Evolutionary conservation across 1,140 invertebrate species (phyloP).

Genomic region (Psix sp.): DNA sequence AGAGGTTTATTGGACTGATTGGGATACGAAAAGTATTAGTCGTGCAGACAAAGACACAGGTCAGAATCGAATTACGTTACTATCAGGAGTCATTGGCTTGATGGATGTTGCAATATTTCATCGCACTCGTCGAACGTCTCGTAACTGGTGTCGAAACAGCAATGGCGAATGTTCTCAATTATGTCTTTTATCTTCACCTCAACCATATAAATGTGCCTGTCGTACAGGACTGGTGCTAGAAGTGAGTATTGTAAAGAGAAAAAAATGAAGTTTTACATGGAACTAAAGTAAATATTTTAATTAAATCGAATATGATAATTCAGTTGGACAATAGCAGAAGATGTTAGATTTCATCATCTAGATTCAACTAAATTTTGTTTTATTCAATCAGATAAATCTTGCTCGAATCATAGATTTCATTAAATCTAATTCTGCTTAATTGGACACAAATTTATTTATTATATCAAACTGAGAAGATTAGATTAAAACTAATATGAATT

Average conservation of each 20-base stretch:
- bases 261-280: no score
- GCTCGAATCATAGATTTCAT: no score
- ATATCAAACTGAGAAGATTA: no score
- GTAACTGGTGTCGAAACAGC: slow-evolving; percentile 83
- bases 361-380: no score
- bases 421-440: no score
- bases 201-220: slow-evolving; percentile 87
- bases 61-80: slow-evolving; percentile 80
- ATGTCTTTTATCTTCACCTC: slow-evolving; percentile 86
- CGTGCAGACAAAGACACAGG: slow-evolving; percentile 86
- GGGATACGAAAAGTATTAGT: slow-evolving; percentile 85
- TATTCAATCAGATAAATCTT: no score
- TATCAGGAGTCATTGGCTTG: slow-evolving; percentile 83
- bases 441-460: no score
- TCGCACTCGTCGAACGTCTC: slow-evolving; percentile 79
- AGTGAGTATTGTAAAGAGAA: slow-evolving; percentile 67
- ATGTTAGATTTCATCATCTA: no score
- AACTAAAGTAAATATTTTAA: no score
- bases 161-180: slow-evolving; percentile 94
- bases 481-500: no score
- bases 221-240: slow-evolving; percentile 88
- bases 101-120: slow-evolving; percentile 94
- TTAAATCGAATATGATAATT: no score
- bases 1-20: slow-evolving; percentile 93
- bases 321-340: no score